A percentile compares a stretch with the other conserved stretches of the same genome.
phyloP scores from a whole-genome alignment of 2,113 vertebrate genomes.

The Tragulus kanchil region DNA sequence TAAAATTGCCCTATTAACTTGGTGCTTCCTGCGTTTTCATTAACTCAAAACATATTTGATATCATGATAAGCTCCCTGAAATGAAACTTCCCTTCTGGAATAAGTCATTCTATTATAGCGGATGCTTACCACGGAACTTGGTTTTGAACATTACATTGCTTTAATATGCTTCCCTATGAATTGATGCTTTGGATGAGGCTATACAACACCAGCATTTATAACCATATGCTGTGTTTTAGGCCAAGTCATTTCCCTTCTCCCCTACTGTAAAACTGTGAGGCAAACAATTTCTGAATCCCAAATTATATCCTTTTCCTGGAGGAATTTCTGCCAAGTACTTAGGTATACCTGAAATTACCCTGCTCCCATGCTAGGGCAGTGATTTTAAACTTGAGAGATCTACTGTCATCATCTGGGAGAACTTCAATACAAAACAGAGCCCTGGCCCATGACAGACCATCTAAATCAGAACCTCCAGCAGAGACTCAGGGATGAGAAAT shows the following conservation, averaged over 20 bases:
- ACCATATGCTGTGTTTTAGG: conserved; percentile 67
- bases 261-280: conserved; percentile 53
- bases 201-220: conserved; percentile 64
- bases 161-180: conserved; percentile 72
- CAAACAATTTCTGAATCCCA: conserved; percentile 61
- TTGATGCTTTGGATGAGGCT: conserved; percentile 68
- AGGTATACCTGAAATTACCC: background rate
- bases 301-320: conserved; percentile 22
- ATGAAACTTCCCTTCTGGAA: conserved; percentile 76
- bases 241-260: conserved; percentile 61
- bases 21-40: conserved; percentile 83
- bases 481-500: background rate
- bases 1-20: conserved; percentile 81
- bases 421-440: conserved; percentile 37
- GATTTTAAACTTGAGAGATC: conserved; percentile 18
- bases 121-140: conserved; percentile 69
- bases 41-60: conserved; percentile 81
- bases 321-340: background rate
- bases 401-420: background rate
- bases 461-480: background rate
- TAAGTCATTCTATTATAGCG: conserved; percentile 73
- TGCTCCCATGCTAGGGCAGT: background rate
- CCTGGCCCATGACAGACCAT: background rate
- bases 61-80: conserved; percentile 76
- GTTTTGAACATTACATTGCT: conserved; percentile 68